Percentiles rank a stretch among this genome's conserved stretches.
These are phyloP conservation scores for Plebejus argus DNA, from an alignment of 2,888 invertebrate genomes.

Conservation along the genomic window DNA sequence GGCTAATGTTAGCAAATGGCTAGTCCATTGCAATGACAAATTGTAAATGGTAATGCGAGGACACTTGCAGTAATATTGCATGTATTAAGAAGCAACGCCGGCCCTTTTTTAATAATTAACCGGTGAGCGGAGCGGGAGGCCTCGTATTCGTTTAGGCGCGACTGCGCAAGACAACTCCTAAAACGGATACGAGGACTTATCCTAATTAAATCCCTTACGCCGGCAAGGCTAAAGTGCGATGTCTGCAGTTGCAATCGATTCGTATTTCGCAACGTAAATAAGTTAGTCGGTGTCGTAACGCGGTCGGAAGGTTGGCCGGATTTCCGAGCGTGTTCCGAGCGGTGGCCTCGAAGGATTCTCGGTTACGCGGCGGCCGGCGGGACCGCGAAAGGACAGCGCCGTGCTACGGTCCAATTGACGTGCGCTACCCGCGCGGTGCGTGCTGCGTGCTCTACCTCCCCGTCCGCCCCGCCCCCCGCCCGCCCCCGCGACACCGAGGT, in stretches of 20 bases:
- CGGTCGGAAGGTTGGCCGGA: conserved; percentile 81
- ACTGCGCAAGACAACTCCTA: conserved; percentile 63
- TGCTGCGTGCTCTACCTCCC: conserved; percentile 39
- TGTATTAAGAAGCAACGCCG: conserved; percentile 25
- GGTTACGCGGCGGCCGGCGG: conserved; percentile 64
- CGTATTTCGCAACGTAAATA: conserved; percentile 79
- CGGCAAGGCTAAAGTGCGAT: conserved; percentile 78
- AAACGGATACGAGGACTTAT: conserved; percentile 45
- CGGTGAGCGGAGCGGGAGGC: conserved; percentile 74
- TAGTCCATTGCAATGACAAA: too few relatives aligned
- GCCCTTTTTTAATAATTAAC: conserved; percentile 36
- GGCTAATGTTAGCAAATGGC: background rate
- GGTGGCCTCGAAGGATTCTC: conserved; percentile 78
- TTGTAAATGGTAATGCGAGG: background rate
- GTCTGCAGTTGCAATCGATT: conserved; percentile 80
- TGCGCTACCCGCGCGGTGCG: conserved; percentile 41
- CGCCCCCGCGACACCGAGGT: conserved; percentile 35
- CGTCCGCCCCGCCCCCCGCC: conserved; percentile 37
- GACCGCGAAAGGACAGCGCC: conserved; percentile 50
- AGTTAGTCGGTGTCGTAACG: conserved; percentile 79
- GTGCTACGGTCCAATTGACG: conserved; percentile 41
- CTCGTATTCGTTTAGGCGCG: conserved; percentile 77
- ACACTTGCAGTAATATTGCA: background rate
- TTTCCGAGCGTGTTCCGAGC: conserved; percentile 79
- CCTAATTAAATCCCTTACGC: conserved; percentile 80